Evolutionary conservation across 2,113 vertebrate genomes (phyloP), one percentile per base, ranked within the genome.

Genomic region (Paralichthys olivaceus): DNA sequence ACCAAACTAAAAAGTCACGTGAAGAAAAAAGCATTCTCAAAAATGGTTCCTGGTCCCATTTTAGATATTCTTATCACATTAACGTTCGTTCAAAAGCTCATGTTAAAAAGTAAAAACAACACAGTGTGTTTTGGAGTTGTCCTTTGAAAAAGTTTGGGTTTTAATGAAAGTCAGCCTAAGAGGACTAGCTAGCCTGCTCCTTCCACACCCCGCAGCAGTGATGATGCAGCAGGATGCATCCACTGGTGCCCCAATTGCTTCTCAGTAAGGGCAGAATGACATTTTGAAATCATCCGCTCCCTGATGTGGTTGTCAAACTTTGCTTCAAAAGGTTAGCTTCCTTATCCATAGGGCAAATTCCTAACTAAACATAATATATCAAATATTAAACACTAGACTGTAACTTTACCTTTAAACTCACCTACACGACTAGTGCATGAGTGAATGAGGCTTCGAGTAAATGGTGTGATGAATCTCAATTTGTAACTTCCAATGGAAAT

Each of bases 401-500:
- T 8, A 78, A 80, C 49, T 78, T 87, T 45, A 73, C 59, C 79
- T 69, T 83, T 40, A 74, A 80, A 77, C 20, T 1, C 9, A 66
- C 56, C 79, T 43, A 72, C 28, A 58, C 60, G 77, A 78, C 29
- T 20, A 40, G n/a, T 47, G 68, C 57, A 70, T 69, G 47, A 77
- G 79, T 74, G 73, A 77, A 63, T 37, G 55, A 62, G 47, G 28
- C 73, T 83, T 77, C 29, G 81, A 84, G 89, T 75, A 84, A 78
- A 80, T 69, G 47, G 62, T 69, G 75, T 64, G 61, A 88, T 87
- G 81, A 87, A 86, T 87, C 81, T 85, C 83, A 83, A 91, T 88
- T 84, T 80, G 79, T 73, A 58, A 63, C 77, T 87, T 84, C 79
- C 79, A 88, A 87, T 87, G 54, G 74, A 85, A 85, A 86, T 79